Percentiles rank a stretch among this genome's conserved stretches.
These are phyloP conservation scores for Panurus biarmicus DNA, from an alignment of 2,113 vertebrate genomes.

Conservation along the genomic window DNA sequence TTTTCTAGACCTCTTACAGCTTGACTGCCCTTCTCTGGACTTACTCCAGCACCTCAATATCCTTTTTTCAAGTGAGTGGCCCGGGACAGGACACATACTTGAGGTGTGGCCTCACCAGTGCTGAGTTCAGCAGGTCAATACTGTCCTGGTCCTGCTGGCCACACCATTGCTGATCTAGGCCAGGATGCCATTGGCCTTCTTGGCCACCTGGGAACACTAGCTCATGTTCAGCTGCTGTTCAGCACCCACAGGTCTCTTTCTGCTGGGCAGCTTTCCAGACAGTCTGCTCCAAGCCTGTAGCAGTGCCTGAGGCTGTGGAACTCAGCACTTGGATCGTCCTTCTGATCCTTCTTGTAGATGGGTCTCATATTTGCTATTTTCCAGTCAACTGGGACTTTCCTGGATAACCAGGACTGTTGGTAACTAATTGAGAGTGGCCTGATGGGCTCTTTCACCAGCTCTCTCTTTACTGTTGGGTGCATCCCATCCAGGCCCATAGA, in stretches of 20 bases:
- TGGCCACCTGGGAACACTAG: not conserved
- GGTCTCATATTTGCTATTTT: not conserved
- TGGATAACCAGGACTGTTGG: too few relatives aligned
- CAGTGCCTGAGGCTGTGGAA: not conserved
- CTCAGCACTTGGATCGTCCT: accelerated
- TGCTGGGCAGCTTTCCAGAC: not conserved
- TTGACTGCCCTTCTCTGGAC: not conserved
- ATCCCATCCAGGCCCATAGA: not conserved
- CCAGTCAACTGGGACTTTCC: not conserved
- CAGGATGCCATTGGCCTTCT: not conserved
- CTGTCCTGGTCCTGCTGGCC: not conserved
- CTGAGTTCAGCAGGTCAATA: not conserved
- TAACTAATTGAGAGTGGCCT: not conserved
- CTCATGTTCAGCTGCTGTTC: not conserved
- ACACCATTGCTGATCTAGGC: not conserved
- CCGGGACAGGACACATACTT: not conserved
- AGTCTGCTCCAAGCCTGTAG: accelerated
- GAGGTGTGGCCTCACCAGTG: too few relatives aligned
- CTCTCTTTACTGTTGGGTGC: too few relatives aligned
- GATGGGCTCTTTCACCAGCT: not conserved
- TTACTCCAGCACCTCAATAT: not conserved
- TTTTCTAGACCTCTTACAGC: not conserved
- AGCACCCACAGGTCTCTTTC: not conserved
- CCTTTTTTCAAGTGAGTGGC: not conserved
- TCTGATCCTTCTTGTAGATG: not conserved